Evolutionary conservation across 2,888 invertebrate species (phyloP).

Genomic region (Tridacna gigas): DNA sequence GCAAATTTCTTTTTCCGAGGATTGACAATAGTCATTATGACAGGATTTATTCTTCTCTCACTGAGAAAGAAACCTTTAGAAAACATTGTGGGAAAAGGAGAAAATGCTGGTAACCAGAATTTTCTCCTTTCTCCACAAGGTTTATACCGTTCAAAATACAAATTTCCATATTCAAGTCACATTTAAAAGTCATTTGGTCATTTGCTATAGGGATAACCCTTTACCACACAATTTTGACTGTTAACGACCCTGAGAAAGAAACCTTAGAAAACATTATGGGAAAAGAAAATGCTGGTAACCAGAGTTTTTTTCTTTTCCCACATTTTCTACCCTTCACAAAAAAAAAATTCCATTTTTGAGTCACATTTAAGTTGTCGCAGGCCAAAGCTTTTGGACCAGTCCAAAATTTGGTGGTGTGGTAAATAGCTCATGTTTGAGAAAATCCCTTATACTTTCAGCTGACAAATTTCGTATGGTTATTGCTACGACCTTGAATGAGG

Average conservation of each 20-base stretch:
- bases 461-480: constrained; percentile 95
- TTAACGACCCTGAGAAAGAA: neutral
- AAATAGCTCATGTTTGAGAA: no score
- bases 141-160: no score
- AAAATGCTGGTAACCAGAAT: neutral
- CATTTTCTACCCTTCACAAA: neutral
- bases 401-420: no score
- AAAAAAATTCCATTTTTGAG: no score
- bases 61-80: neutral
- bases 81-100: neutral
- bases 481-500: constrained; percentile 97
- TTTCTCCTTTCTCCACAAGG: neutral
- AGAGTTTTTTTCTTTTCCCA: neutral
- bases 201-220: neutral
- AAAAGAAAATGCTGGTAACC: neutral
- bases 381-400: no score
- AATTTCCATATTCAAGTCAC: no score
- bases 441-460: constrained; percentile 80
- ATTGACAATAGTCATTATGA: no score
- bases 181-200: no score
- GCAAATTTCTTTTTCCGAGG: no score
- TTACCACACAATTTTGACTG: neutral
- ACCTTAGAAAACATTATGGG: neutral
- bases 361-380: no score
- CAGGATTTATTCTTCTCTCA: no score